Evolutionary conservation across 2,113 vertebrate species (phyloP), one percentile per base, ranked within the genome.

Genomic region (Caranx melampygus): DNA sequence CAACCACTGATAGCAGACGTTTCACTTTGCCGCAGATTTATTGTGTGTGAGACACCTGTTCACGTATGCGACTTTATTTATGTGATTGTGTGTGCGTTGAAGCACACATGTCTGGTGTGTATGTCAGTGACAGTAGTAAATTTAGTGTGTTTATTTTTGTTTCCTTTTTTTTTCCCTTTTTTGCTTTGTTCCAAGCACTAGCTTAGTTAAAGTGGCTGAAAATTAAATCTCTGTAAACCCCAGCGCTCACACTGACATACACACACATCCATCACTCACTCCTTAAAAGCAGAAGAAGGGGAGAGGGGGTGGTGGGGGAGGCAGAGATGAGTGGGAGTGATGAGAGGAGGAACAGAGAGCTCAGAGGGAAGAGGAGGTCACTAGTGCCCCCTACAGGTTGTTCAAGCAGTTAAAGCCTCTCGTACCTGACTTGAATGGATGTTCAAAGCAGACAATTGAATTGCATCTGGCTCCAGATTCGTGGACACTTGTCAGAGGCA

Each of bases 1-100:
- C 89, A 89, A 91, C 91, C 85, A 83, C 75, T 83, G 74, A 88
- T 80, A 82, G 82, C 78, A 89, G 87, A 82, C 91, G 91, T 94
- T 95, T 94, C 83, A 91, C 88, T 88, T 58, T 8, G 72, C 81
- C 84, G 85, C 79, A 59, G 72, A 92, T 95, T 95, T 92, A 95
- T 62, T 81, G 68, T 63, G 47, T 58, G 54, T 68, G 34, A 73
- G 49, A 69, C 88, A 90, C 81, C 81, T 89, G 85, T 73, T 82
- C 34, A 12, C 49, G 37, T 73, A 72, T 74, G 68, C 72, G 61
- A 63, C 51, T 87, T 37, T 80, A 69, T 81, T 72, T 83, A 59
- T 82, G 65, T 79, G 20, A 33, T 67, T 84, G 72, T 26, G 66
- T 6, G 47, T 26, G 70, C 70, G 47, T 20, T 49, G 60, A 45